These are phyloP conservation scores for Echinarachnius parma DNA, from an alignment of 53 echinoderm and acorn worm genomes.

Conservation along the genomic window DNA sequence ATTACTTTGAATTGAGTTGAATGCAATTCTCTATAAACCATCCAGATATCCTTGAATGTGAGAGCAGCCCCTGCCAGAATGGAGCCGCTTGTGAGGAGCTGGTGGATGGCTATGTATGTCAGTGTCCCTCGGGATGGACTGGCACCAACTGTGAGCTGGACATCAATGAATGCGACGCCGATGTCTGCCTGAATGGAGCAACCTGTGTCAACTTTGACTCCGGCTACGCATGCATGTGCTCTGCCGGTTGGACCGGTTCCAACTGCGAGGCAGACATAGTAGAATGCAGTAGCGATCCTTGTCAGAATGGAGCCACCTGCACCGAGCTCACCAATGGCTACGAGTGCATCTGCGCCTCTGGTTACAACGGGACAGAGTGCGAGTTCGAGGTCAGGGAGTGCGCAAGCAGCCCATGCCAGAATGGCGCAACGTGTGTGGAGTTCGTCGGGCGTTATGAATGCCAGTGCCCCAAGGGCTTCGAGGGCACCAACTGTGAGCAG, in stretches of 20 bases:
- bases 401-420: conserved; percentile 23
- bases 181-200: conserved; percentile 28
- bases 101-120: conserved; percentile 22
- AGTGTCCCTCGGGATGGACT: conserved; percentile 28
- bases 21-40: neutral
- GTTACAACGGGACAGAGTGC: conserved; percentile 26
- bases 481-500: conserved; percentile 27
- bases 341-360: conserved; percentile 12
- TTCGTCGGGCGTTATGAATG: conserved; percentile 16
- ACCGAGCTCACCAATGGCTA: conserved; percentile 30
- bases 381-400: conserved; percentile 30
- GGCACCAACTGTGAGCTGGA: conserved; percentile 22
- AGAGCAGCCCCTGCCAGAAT: conserved; percentile 32
- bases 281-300: conserved; percentile 24
- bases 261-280: conserved; percentile 25
- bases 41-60: conserved; percentile 34
- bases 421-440: conserved; percentile 19
- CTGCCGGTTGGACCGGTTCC: conserved; percentile 27
- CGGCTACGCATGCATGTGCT: conserved; percentile 15
- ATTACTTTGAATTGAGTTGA: too few species aligned
- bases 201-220: conserved; percentile 17
- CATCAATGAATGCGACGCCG: conserved; percentile 31
- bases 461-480: conserved; percentile 17
- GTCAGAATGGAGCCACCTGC: conserved; percentile 38
- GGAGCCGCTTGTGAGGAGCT: conserved; percentile 18